Base-by-base conservation (phyloP, 2,797 vertebrate genomes). In the Spinibarbus caldwelli region DNA sequence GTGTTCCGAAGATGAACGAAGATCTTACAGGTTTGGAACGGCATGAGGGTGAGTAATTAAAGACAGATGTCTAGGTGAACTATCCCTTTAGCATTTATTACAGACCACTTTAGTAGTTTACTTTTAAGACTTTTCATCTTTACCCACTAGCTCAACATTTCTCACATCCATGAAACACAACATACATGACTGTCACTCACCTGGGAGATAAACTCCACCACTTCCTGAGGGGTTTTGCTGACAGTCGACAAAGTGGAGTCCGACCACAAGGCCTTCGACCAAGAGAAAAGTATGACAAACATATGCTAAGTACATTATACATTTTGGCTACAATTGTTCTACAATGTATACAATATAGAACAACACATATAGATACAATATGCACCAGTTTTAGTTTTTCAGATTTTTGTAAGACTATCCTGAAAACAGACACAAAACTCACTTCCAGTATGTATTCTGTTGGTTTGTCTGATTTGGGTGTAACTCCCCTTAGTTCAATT, bases 361-460 rank as follows among this genome's bases (percentile, higher is more conserved):
- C 31, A 34, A 34, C 31, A 34, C 31, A 34, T 34, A 34, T 34
- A 34, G 31, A 34, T 34, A 34, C 31, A 34, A 34, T 3, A 34
- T 34, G 31, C 31, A 34, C 2, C 2, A 34, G 31, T 3, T 34
- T n/a, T n/a, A n/a, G n/a, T n/a, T n/a, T n/a, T n/a, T n/a, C n/a
- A n/a, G n/a, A n/a, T n/a, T n/a, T n/a, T n/a, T n/a, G n/a, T n/a
- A n/a, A n/a, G n/a, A n/a, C n/a, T 34, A 3, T 34, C 3, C 31
- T 34, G 31, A 3, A 34, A 34, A 62, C 8, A 5, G 17, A 36
- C 17, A 26, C 14, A 7, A 38, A 62, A 90, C 96, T 94, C 91
- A 99, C 98, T 97, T 99, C 98, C 64, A 99, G 97, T 90, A 94
- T 94, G 85, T 96, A 97, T 87, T 99, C 97, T 52, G 92, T 91